phyloP scores from a whole-genome alignment of 2,888 invertebrate genomes.

The Cylloceria caligata region DNA sequence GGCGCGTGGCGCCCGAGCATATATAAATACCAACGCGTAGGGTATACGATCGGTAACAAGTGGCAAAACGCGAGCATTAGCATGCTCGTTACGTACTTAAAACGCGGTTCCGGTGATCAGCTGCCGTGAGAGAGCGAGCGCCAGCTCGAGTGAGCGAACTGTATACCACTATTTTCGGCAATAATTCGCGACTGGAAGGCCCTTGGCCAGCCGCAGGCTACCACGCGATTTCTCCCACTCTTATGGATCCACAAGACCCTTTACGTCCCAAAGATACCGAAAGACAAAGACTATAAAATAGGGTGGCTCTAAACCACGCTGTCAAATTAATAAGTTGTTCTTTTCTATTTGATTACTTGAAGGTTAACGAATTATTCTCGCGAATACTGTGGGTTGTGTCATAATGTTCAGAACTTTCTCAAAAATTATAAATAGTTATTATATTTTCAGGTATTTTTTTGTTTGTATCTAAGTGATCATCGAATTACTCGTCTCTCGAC shows the following conservation, averaged over 20 bases:
- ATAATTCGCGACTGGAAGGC: constrained; percentile 55
- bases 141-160: neutral
- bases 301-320: no score
- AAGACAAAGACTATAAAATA: neutral
- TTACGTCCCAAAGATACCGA: constrained; percentile 17
- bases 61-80: constrained; percentile 78
- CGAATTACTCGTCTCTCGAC: no score
- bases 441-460: no score
- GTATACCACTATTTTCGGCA: constrained; percentile 53
- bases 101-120: constrained; percentile 81
- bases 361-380: no score
- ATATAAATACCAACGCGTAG: constrained; percentile 31
- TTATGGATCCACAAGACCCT: neutral
- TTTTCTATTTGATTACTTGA: no score
- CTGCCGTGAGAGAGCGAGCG: constrained; percentile 70
- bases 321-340: no score
- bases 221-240: constrained; percentile 61
- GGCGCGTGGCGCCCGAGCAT: constrained; percentile 57
- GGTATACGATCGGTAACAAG: constrained; percentile 64
- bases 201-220: constrained; percentile 56
- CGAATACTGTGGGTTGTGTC: no score
- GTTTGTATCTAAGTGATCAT: no score
- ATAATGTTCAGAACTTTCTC: no score
- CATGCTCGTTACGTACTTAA: constrained; percentile 79
- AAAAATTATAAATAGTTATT: no score